phyloP scores from a whole-genome alignment of 2,113 vertebrate species.

The Herpailurus yagouaroundi region DNA sequence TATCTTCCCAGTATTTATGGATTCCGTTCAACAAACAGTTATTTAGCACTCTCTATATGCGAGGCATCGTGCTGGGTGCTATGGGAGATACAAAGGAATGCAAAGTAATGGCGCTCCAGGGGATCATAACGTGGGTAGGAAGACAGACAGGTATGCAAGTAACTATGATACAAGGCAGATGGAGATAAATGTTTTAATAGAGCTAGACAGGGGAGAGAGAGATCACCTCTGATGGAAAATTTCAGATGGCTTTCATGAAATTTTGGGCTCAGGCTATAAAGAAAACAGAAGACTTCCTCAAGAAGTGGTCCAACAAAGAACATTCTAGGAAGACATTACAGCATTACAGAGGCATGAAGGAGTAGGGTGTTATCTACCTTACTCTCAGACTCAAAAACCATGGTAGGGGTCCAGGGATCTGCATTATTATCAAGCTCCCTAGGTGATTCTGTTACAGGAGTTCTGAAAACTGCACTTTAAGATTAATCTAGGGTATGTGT shows the following conservation, averaged over 20 bases:
- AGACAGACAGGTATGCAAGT: background rate
- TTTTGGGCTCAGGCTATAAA: background rate
- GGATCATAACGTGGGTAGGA: background rate
- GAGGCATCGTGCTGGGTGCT: background rate
- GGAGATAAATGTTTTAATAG: background rate
- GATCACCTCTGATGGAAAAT: constrained; percentile 5
- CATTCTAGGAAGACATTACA: background rate
- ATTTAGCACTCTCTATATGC: background rate
- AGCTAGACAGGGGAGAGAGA: background rate
- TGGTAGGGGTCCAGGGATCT: background rate
- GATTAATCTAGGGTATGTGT: background rate
- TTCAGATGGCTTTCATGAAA: constrained; percentile 1
- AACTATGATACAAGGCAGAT: background rate
- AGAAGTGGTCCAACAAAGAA: background rate
- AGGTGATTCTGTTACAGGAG: background rate
- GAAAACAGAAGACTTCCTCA: background rate
- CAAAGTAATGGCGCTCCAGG: background rate
- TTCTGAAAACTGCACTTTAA: background rate
- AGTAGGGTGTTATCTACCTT: background rate
- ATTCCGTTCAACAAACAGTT: background rate
- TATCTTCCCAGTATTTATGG: background rate
- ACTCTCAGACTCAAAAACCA: background rate
- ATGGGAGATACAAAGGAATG: background rate
- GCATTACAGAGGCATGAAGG: background rate
- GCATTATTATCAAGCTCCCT: background rate